phyloP scores from a whole-genome alignment of 2,113 vertebrate species.

The Periophthalmus modestus region DNA sequence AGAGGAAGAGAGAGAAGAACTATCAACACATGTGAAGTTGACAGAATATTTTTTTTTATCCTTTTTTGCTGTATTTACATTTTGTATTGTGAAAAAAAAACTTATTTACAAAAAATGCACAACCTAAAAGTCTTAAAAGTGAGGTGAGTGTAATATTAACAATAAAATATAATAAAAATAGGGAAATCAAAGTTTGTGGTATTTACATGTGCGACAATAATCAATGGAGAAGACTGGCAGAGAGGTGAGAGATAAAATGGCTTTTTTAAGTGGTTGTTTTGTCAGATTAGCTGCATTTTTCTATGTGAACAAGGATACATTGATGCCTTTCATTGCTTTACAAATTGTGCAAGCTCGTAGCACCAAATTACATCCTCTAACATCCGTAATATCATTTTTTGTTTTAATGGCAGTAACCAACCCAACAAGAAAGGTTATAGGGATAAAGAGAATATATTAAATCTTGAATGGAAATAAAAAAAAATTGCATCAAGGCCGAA shows the following conservation, averaged over 20 bases:
- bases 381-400: conserved; percentile 15
- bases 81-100: conserved; percentile 56
- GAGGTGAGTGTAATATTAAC: conserved; percentile 24
- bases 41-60: conserved; percentile 26
- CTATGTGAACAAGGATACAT: background rate
- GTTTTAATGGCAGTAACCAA: background rate
- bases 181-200: conserved; percentile 62
- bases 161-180: conserved; percentile 61
- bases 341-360: conserved; percentile 52
- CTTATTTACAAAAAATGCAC: conserved; percentile 69
- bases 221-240: conserved; percentile 12
- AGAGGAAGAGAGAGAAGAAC: conserved; percentile 49
- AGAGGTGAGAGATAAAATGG: conserved; percentile 17
- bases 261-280: conserved; percentile 22
- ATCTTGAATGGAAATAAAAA: background rate
- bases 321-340: conserved; percentile 52
- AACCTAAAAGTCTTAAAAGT: conserved; percentile 49
- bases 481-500: conserved; percentile 3
- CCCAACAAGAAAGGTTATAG: background rate
- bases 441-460: conserved; percentile 22
- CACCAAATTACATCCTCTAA: conserved; percentile 12
- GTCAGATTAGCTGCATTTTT: conserved; percentile 22
- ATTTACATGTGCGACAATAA: conserved; percentile 66
- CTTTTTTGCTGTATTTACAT: conserved; percentile 66
- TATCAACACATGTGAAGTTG: conserved; percentile 50